Percentiles rank a stretch among this genome's conserved stretches.
Evolutionary conservation across 2,797 vertebrate genomes (phyloP).

Genomic region (Carapus acus): DNA sequence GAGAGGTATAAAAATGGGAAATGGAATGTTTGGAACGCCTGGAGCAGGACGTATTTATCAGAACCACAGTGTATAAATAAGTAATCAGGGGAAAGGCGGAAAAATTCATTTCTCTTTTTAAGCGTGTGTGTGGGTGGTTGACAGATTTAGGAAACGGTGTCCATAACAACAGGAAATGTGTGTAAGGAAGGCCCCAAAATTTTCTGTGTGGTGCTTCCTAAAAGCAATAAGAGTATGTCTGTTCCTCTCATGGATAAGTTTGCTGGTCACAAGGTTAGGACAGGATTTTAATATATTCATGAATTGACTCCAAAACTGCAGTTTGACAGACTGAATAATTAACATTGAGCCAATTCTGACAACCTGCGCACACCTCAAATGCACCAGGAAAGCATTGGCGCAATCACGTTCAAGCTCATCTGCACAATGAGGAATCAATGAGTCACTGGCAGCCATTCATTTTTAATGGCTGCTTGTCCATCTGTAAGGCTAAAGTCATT

Average conservation of each 20-base stretch:
- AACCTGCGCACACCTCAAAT: too few species aligned
- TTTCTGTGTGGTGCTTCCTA: too few species aligned
- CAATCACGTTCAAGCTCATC: too few species aligned
- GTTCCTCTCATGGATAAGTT: constrained; percentile 22
- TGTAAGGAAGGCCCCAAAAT: too few species aligned
- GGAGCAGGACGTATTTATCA: constrained; percentile 37
- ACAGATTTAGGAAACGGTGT: constrained; percentile 15
- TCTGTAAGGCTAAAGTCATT: too few species aligned
- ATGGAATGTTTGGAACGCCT: constrained; percentile 48
- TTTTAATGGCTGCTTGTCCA: too few species aligned
- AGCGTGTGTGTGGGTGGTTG: too few species aligned
- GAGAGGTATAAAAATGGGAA: constrained; percentile 47
- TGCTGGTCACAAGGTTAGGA: constrained; percentile 21
- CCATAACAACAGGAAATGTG: constrained; percentile 3
- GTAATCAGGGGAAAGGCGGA: constrained; percentile 36
- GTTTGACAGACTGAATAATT: constrained; percentile 11
- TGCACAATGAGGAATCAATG: too few species aligned
- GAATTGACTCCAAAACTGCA: background rate
- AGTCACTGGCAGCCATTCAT: too few species aligned
- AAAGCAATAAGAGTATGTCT: background rate
- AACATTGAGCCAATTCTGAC: background rate
- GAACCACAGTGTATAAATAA: constrained; percentile 42
- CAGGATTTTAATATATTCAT: constrained; percentile 22
- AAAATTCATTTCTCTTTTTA: constrained; percentile 25
- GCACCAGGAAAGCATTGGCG: too few species aligned